Evolutionary conservation across 1,140 invertebrate species (phyloP).

Genomic region (Brachionus angularis): DNA sequence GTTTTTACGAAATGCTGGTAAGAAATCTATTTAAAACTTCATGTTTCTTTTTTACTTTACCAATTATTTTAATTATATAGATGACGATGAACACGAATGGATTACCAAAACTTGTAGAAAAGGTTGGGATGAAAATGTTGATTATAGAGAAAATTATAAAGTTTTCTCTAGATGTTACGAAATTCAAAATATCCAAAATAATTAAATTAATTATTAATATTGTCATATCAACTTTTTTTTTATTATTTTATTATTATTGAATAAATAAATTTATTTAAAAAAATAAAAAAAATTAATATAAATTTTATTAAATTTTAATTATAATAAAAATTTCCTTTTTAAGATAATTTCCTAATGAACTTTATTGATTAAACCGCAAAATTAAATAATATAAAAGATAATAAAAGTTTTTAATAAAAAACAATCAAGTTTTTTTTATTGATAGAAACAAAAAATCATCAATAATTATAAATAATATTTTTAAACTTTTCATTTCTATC

Average conservation of each 20-base stretch:
- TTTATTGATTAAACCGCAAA: no score
- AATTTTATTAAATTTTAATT: no score
- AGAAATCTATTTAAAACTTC: conserved; percentile 36
- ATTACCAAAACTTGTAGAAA: conserved; percentile 57
- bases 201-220: not conserved
- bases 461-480: no score
- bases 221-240: conserved; percentile 29
- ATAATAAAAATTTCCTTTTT: no score
- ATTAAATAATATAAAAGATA: no score
- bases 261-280: conserved; percentile 18
- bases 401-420: no score
- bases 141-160: conserved; percentile 47
- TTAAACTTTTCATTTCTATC: no score
- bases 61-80: conserved; percentile 49
- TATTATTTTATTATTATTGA: conserved; percentile 2
- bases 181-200: conserved; percentile 37
- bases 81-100: conserved; percentile 59
- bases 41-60: no score
- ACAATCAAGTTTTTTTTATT: no score
- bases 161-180: conserved; percentile 40
- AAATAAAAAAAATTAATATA: not conserved
- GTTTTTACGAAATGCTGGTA: conserved; percentile 59
- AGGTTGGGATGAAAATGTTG: conserved; percentile 58
- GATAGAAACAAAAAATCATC: no score
- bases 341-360: no score